A percentile compares a stretch with the other conserved stretches of the same genome.
phyloP scores from a whole-genome alignment of 2,888 invertebrate species.

The Zygothrica quintamaculata region DNA sequence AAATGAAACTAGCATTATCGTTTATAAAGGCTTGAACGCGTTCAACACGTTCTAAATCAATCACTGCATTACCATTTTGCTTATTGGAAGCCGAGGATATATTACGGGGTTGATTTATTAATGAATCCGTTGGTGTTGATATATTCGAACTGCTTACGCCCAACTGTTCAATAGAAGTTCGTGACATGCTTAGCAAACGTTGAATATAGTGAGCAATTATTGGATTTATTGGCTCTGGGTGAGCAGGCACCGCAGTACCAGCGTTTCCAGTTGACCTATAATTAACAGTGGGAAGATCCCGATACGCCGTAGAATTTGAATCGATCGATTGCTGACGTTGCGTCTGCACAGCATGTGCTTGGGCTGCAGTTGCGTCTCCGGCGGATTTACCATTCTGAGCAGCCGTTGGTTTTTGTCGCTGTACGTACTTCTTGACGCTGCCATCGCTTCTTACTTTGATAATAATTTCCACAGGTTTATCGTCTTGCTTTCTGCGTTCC shows the following conservation, averaged over 20 bases:
- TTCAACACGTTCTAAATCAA: slow-evolving; percentile 63
- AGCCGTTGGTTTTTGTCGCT: slow-evolving; percentile 17
- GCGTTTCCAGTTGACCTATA: slow-evolving; percentile 27
- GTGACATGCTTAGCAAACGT: slow-evolving; percentile 86
- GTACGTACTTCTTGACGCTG: slow-evolving; percentile 52
- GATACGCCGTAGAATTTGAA: slow-evolving; percentile 80
- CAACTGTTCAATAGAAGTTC: slow-evolving; percentile 85
- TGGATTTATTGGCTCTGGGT: slow-evolving; percentile 75
- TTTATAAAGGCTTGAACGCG: slow-evolving; percentile 79
- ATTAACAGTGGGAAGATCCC: slow-evolving; percentile 71
- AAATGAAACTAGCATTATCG: slow-evolving; percentile 82
- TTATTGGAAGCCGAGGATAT: slow-evolving; percentile 37
- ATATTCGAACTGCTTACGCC: slow-evolving; percentile 85
- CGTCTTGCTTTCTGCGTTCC: slow-evolving; percentile 17
- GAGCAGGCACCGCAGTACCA: background rate
- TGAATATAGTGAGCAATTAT: slow-evolving; percentile 85
- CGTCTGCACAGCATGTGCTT: background rate
- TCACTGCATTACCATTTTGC: slow-evolving; percentile 35
- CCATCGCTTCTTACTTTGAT: slow-evolving; percentile 76
- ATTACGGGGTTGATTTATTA: slow-evolving; percentile 85
- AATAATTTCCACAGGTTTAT: slow-evolving; percentile 76
- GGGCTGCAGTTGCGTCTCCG: background rate
- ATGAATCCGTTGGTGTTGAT: slow-evolving; percentile 85
- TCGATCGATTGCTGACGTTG: slow-evolving; percentile 70
- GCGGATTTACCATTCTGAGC: slow-evolving; percentile 3